These are phyloP conservation scores for Helobdella robusta DNA, from an alignment of 2,888 invertebrate genomes.

Conservation along the genomic window DNA sequence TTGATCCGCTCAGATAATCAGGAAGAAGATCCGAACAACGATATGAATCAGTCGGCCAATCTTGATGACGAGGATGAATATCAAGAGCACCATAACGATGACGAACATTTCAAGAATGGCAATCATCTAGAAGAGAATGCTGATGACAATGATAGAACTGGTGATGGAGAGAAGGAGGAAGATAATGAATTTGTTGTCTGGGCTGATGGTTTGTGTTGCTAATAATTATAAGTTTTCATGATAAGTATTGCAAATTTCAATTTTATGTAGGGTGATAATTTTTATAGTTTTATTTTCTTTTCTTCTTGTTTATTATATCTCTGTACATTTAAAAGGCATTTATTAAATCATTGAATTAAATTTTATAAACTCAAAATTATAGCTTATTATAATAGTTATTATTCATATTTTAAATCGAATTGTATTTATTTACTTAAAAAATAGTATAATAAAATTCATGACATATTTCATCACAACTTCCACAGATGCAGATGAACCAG, in stretches of 20 bases:
- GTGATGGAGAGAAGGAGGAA: conserved; percentile 24
- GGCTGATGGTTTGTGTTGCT: conserved; percentile 26
- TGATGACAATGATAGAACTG: conserved; percentile 10
- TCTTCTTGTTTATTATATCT: too few species aligned
- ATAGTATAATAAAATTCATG: neutral
- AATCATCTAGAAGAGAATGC: neutral
- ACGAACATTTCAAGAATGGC: too few species aligned
- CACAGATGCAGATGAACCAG: conserved; percentile 17
- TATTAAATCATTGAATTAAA: too few species aligned
- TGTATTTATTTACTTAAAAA: neutral
- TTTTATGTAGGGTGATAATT: conserved; percentile 30
- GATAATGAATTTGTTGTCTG: conserved; percentile 30
- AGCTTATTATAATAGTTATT: too few species aligned
- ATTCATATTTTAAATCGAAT: neutral
- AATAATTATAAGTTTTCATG: neutral
- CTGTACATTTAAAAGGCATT: too few species aligned
- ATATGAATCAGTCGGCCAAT: too few species aligned
- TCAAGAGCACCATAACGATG: neutral
- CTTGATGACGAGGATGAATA: conserved; percentile 10
- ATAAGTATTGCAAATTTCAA: neutral
- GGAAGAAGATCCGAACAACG: too few species aligned
- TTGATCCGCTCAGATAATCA: too few species aligned
- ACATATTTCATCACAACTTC: neutral
- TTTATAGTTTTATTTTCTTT: neutral
- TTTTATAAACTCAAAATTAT: too few species aligned